Base-by-base conservation (phyloP, 2,113 vertebrate species). In the Peromyscus leucopus region DNA sequence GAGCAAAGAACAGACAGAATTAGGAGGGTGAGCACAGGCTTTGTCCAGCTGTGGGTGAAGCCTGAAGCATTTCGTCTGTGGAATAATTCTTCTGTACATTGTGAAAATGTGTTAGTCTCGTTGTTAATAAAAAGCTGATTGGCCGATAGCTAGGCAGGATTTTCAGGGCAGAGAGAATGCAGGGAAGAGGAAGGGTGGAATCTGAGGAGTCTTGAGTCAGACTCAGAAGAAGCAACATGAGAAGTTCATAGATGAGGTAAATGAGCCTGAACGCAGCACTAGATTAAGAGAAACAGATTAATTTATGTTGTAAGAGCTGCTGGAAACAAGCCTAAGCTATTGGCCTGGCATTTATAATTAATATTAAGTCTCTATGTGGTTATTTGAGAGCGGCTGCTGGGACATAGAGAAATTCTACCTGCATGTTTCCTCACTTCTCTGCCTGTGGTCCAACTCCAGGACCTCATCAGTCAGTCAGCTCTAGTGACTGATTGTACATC, bases 401-500 rank as follows among this genome's bases (percentile, higher is more conserved):
- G 36, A 39, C 19, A 22, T 17, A 74, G 71, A 72, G 19, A 39
- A 72, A 39, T 8, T 74, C n/a, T 3, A 2, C n/a, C n/a, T 74
- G 39, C 71, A 8, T 2, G 3, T 42, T 15, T 42, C 3, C 6
- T 78, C 19, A 6, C 28, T 7, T 31, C 28, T 28, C 17, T 5
- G 22, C 57, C 36, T 63, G 9, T 17, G 39, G 39, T 15, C 61
- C 36, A 33, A 6, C 15, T 55, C 8, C 4, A 24, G 39, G 46
- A 69, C 55, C 2, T 2, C 2, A 22, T 28, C 55, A 21, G 55
- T 28, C 55, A 21, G 55, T 11, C 46, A 42, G 12, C 11, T 6
- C 16, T 78, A 10, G 28, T 1, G n/a, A 13, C 10, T 4, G 2
- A 12, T 26, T 3, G 2, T 33, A 42, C 7, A 15, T 16, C 1